These are phyloP conservation scores for Colius striatus DNA, from an alignment of 2,113 vertebrate genomes.

Conservation along the genomic window DNA sequence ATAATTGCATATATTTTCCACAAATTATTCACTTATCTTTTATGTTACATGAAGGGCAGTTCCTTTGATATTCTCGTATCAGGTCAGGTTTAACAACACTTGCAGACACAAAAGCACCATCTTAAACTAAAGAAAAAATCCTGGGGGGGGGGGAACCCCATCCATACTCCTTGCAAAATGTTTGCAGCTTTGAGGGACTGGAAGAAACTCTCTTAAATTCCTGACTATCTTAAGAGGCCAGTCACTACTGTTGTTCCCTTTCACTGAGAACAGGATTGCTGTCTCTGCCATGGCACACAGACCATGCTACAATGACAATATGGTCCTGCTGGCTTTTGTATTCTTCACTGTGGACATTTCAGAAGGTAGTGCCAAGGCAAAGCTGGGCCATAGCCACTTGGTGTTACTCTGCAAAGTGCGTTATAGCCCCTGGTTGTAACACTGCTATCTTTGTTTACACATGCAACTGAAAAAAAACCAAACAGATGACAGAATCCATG, in stretches of 20 bases:
- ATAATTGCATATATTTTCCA: neutral
- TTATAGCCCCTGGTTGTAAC: neutral
- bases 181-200: neutral
- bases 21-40: neutral
- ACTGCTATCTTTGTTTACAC: neutral
- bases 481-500: neutral
- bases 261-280: neutral
- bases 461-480: neutral
- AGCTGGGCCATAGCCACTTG: neutral
- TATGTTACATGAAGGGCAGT: neutral
- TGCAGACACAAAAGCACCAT: neutral
- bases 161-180: no score
- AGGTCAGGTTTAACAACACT: neutral
- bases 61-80: neutral
- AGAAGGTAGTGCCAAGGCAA: neutral
- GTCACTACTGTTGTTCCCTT: neutral
- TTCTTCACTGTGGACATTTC: neutral
- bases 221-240: neutral
- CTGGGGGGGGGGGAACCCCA: rapidly evolving
- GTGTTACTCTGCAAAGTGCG: neutral
- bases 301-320: no score
- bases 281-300: neutral
- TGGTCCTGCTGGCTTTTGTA: neutral
- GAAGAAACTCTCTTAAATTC: neutral
- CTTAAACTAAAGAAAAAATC: neutral